Conservation (phyloP, 2,113 vertebrate species). For the Pluvialis apricaria region DNA sequence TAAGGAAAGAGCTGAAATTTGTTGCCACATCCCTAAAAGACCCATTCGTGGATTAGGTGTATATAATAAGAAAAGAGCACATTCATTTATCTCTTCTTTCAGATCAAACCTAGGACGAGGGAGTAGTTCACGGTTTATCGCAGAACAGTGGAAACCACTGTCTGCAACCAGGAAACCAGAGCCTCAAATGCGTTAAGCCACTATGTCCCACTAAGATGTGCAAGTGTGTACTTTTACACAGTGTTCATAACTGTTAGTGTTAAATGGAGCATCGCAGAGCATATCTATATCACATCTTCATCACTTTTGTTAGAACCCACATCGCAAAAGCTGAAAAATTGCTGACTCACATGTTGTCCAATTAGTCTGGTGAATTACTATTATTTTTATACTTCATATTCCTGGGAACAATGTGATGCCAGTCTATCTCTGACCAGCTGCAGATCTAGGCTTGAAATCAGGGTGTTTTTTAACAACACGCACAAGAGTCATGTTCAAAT, state of each 20-base stretch:
- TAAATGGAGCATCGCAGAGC: background rate
- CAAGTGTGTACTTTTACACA: background rate
- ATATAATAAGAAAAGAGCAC: background rate
- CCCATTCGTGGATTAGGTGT: background rate
- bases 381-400: background rate
- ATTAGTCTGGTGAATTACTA: background rate
- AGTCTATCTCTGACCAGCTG: background rate
- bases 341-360: background rate
- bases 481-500: background rate
- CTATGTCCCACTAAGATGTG: background rate
- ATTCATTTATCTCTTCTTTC: background rate
- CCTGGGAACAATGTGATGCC: background rate
- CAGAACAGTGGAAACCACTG: background rate
- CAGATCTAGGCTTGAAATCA: background rate
- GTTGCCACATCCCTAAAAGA: background rate
- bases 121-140: background rate
- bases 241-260: background rate
- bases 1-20: slow-evolving; percentile 13
- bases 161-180: background rate
- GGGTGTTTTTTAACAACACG: background rate
- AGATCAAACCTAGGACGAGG: background rate
- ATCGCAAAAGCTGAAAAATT: background rate
- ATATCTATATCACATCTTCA: background rate
- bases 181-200: background rate
- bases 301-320: background rate